Percentiles rank a stretch among this genome's conserved stretches.
Evolutionary conservation across 2,797 vertebrate genomes (phyloP).

Genomic region (Ctenopoma multispine): DNA sequence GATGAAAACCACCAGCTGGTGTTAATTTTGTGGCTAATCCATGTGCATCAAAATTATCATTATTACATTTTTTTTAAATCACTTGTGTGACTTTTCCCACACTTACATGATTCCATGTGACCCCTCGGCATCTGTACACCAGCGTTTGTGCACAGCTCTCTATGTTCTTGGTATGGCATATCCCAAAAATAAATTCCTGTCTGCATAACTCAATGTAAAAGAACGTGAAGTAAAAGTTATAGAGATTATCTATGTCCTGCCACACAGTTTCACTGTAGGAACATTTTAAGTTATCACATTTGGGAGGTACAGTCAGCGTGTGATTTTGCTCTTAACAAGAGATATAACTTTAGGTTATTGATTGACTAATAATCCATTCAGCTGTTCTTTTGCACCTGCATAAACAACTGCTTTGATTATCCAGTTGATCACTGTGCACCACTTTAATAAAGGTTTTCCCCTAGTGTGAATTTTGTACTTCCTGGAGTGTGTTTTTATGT

Average conservation of each 20-base stretch:
- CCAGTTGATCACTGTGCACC: neutral
- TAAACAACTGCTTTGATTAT: neutral
- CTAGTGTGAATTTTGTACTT: conserved; percentile 28
- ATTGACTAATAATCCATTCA: conserved; percentile 5
- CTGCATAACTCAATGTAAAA: conserved; percentile 27
- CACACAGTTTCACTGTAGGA: neutral
- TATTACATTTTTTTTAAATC: neutral
- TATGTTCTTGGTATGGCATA: conserved; percentile 27
- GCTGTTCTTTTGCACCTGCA: neutral
- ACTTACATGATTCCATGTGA: conserved; percentile 1
- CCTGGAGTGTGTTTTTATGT: conserved; percentile 34
- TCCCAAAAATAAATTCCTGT: conserved; percentile 34
- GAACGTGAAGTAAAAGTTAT: neutral
- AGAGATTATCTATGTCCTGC: neutral
- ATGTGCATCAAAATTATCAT: too few relatives aligned
- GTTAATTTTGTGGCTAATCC: too few relatives aligned
- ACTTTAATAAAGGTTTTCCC: conserved; percentile 18
- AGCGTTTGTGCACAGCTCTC: conserved; percentile 4
- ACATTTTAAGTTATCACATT: neutral
- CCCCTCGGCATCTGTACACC: conserved; percentile 3
- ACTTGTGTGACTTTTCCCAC: conserved; percentile 6
- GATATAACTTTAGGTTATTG: neutral
- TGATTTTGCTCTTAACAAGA: neutral
- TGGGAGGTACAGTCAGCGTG: neutral
- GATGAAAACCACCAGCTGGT: too few relatives aligned